phyloP scores from a whole-genome alignment of 2,797 vertebrate genomes.

The Peromyscus aztecus region DNA sequence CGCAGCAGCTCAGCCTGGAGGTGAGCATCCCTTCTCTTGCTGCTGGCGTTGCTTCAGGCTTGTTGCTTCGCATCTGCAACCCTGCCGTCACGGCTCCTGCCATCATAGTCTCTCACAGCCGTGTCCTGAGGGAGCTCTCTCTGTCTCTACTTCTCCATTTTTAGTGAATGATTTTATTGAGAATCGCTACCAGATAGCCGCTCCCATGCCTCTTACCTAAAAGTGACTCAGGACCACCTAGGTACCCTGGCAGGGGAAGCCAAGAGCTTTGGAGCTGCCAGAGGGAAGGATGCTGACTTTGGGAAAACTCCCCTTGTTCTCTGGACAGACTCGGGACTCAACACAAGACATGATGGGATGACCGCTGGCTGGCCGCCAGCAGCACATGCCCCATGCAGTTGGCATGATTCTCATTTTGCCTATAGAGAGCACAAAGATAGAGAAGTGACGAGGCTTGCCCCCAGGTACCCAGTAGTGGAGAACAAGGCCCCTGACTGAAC shows the following conservation, averaged over 20 bases:
- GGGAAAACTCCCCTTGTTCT: background rate
- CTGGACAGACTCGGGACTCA: background rate
- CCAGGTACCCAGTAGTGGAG: background rate
- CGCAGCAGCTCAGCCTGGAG: background rate
- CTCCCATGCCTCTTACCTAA: background rate
- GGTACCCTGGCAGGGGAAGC: background rate
- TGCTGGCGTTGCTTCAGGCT: background rate
- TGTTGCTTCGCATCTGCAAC: background rate
- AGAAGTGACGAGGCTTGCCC: background rate
- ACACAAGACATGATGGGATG: background rate
- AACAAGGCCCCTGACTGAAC: no score
- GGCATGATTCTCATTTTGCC: background rate
- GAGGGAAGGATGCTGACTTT: background rate
- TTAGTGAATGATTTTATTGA: background rate
- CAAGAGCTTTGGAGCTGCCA: background rate
- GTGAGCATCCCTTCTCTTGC: background rate
- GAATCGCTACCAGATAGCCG: background rate
- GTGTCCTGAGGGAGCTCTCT: background rate
- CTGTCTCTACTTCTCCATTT: background rate
- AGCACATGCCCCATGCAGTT: background rate
- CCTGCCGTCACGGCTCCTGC: background rate
- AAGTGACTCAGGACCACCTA: background rate
- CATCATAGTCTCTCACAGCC: background rate
- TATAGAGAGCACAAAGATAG: background rate
- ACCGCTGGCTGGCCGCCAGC: background rate